phyloP scores from a whole-genome alignment of 2,113 vertebrate genomes.

The Alouatta palliata region DNA sequence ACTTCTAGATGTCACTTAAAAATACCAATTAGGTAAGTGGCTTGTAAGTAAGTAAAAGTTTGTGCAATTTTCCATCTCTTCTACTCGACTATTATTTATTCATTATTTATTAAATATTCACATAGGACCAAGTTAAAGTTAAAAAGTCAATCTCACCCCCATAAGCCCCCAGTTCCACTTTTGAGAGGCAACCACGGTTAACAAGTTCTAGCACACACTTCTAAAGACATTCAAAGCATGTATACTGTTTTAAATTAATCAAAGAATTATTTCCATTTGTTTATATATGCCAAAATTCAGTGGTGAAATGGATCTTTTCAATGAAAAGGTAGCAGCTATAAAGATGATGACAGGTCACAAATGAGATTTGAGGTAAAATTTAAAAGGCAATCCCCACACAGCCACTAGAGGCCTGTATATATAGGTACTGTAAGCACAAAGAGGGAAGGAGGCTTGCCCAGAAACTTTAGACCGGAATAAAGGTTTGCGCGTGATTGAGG shows the following conservation, averaged over 20 bases:
- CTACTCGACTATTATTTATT: neutral
- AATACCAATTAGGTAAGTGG: neutral
- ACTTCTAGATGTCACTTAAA: neutral
- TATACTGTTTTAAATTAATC: neutral
- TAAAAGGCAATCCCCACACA: neutral
- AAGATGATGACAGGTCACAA: neutral
- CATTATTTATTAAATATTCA: neutral
- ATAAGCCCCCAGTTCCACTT: neutral
- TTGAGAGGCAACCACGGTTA: neutral
- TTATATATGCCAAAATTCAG: neutral
- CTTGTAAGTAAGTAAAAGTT: neutral
- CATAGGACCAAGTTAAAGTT: neutral
- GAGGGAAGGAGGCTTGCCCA: neutral
- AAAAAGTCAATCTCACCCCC: neutral
- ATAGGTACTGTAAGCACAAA: neutral
- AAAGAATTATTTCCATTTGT: neutral
- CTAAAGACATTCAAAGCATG: constrained; percentile 5
- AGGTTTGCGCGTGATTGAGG: neutral
- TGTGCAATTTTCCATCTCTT: neutral
- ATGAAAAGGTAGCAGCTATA: neutral
- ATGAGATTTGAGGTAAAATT: neutral
- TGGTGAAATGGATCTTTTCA: neutral
- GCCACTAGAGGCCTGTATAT: neutral
- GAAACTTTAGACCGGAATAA: neutral
- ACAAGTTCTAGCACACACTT: neutral